phyloP scores from a whole-genome alignment of 2,113 vertebrate genomes.

The Caloenas nicobarica region DNA sequence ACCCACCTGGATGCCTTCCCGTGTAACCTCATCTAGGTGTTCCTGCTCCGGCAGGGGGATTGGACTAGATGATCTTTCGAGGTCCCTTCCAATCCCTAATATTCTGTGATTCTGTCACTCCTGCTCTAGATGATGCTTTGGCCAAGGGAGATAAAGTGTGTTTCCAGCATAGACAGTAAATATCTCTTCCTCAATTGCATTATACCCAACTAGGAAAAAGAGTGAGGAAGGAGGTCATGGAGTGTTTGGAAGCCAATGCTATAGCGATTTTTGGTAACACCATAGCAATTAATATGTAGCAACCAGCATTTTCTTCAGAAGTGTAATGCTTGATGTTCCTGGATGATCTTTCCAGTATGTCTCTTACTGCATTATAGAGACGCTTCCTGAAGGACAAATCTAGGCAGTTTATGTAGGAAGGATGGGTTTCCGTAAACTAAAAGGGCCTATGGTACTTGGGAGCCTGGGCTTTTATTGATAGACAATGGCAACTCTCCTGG shows the following conservation, averaged over 20 bases:
- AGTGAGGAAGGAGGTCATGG: not conserved
- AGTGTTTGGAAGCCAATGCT: not conserved
- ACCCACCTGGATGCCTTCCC: no score
- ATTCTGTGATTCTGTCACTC: no score
- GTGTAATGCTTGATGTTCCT: not conserved
- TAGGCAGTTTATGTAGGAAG: not conserved
- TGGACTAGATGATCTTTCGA: no score
- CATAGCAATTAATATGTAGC: not conserved
- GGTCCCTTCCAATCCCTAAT: no score
- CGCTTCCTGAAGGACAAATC: not conserved
- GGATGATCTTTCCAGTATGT: not conserved
- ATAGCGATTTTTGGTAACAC: not conserved
- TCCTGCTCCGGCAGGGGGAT: no score
- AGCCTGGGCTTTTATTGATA: not conserved
- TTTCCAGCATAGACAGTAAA: not conserved
- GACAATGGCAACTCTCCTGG: fast-evolving
- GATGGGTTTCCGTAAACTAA: not conserved
- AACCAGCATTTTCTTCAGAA: not conserved
- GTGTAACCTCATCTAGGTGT: no score
- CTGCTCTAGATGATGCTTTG: not conserved
- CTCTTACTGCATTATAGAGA: not conserved
- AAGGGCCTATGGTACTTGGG: not conserved
- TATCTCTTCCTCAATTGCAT: not conserved
- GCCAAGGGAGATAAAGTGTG: not conserved
- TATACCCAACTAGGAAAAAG: not conserved